Conservation (phyloP, 1,140 invertebrate species). For the Aphaenogaster floridana region DNA sequence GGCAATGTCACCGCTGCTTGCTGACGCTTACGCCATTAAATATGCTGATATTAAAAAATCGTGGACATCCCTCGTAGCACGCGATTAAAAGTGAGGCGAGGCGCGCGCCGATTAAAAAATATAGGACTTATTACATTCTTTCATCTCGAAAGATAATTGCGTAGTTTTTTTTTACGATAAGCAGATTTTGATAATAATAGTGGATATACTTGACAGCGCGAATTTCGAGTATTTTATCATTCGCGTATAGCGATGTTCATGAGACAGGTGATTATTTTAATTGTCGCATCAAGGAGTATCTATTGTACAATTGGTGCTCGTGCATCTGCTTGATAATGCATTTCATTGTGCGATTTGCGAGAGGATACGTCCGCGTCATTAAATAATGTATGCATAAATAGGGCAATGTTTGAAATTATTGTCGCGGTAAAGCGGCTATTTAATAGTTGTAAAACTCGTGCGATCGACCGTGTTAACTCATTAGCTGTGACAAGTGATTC, state of each 20-base stretch:
- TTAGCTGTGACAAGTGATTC: conserved; percentile 39
- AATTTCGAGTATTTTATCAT: not conserved
- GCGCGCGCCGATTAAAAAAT: conserved; percentile 2
- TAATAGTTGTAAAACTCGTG: conserved; percentile 19
- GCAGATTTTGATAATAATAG: not conserved
- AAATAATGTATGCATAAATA: not conserved
- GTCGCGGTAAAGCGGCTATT: not conserved
- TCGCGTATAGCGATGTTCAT: not conserved
- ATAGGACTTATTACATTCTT: not conserved
- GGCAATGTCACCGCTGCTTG: conserved; percentile 11
- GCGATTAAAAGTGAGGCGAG: not conserved
- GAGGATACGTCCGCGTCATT: not conserved
- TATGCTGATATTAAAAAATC: conserved; percentile 19
- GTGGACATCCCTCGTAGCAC: not conserved
- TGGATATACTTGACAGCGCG: not conserved
- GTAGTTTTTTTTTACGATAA: conserved; percentile 9
- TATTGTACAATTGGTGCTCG: not conserved
- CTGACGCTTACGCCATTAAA: conserved; percentile 14
- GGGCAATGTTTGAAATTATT: conserved; percentile 14
- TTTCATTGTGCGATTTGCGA: not conserved
- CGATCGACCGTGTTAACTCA: conserved; percentile 37
- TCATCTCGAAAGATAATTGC: not conserved
- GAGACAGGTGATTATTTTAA: not conserved
- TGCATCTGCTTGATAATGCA: conserved; percentile 5
- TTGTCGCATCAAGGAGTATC: not conserved